These are phyloP conservation scores for Deroptyus accipitrinus DNA, from an alignment of 2,113 vertebrate species.

Conservation along the genomic window DNA sequence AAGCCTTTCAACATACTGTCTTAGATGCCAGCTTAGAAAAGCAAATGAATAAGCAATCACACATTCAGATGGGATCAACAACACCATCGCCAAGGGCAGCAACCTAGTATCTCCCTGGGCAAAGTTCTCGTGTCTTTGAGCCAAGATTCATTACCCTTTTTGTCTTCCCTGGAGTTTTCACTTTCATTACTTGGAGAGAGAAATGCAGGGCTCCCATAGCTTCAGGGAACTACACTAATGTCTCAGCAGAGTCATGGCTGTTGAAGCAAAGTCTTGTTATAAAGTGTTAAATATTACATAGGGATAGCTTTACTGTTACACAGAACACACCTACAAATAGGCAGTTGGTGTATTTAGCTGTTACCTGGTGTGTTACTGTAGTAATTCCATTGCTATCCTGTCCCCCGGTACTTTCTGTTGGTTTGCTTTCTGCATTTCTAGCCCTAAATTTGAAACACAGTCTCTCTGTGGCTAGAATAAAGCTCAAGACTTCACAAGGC, in stretches of 20 bases:
- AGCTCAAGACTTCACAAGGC: not conserved
- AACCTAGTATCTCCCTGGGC: not conserved
- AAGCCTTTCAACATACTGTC: slow-evolving; percentile 12
- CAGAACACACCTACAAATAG: not conserved
- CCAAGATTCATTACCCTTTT: not conserved
- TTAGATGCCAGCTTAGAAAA: not conserved
- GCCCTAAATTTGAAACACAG: not conserved
- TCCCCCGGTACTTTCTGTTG: not conserved
- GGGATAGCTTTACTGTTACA: not conserved
- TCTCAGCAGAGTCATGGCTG: not conserved
- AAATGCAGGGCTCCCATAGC: not conserved
- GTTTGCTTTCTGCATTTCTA: not conserved
- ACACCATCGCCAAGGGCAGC: not conserved
- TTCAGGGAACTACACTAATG: not conserved
- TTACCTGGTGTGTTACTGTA: not conserved
- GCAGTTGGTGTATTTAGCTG: not conserved
- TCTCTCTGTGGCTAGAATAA: not conserved
- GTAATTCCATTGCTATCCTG: not conserved
- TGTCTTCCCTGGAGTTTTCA: not conserved
- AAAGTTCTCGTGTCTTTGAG: not conserved
- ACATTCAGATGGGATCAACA: not conserved
- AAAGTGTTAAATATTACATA: not conserved
- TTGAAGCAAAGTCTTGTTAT: not conserved
- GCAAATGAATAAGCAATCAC: slow-evolving; percentile 1
- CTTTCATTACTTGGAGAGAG: not conserved